phyloP scores from a whole-genome alignment of 2,113 vertebrate species.

The Engraulis encrasicolus region DNA sequence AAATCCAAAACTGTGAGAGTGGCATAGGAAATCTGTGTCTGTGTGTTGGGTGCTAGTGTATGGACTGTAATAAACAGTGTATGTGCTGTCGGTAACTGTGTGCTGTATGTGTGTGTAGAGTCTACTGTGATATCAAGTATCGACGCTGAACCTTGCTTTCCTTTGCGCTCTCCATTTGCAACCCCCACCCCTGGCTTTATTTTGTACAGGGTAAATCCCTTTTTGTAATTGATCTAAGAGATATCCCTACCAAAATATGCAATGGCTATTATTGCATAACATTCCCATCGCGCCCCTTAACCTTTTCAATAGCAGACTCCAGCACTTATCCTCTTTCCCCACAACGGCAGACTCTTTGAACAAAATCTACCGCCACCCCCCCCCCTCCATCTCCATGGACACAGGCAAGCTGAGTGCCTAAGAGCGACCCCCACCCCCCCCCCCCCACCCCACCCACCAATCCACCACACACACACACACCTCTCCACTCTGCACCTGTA shows the following conservation, averaged over 20 bases:
- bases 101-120: not conserved
- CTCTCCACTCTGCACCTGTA: not conserved
- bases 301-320: not conserved
- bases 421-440: not conserved
- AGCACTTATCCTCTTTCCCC: not conserved
- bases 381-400: not conserved
- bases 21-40: not conserved
- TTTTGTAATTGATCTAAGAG: conserved; percentile 12
- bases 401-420: not conserved
- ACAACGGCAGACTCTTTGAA: not conserved
- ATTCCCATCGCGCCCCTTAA: not conserved
- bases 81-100: not conserved
- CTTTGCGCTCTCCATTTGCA: not conserved
- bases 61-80: not conserved
- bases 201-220: conserved; percentile 11
- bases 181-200: not conserved
- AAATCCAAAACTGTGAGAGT: not conserved
- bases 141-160: not conserved
- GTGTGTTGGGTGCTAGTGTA: not conserved
- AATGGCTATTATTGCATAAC: not conserved
- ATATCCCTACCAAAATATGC: not conserved
- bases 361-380: not conserved
- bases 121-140: not conserved
- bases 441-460: not conserved
- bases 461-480: too few species aligned